Base-by-base conservation (phyloP, 92 coral and sea anemone species). In the Meandrina meandrites region DNA sequence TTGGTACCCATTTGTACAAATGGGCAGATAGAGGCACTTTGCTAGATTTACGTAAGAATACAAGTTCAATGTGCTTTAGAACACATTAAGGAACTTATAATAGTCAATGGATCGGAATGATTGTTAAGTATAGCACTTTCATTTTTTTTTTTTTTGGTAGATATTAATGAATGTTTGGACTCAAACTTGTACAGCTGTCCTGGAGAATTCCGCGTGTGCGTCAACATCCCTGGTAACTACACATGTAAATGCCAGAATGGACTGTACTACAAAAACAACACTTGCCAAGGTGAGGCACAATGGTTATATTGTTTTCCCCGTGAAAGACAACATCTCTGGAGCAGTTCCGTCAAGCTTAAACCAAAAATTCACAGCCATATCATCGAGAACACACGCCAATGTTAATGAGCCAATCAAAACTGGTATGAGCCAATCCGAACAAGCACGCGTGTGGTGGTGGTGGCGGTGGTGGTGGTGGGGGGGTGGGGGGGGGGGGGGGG, bases 111-210 rank as follows among this genome's bases (percentile, higher is more conserved):
- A 62, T 1, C n/a, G n/a, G n/a, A n/a, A n/a, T 24, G 12, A 62
- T 24, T 30, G 30, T 66, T 66, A 27, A 54, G 60, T 54, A 54
- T 15, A 54, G 12, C 24, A 10, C 34, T 14, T 71, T 36, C 56
- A 37, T 0, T 37, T 19, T 76, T 76, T 24, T n/a, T 35, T 22
- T 70, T 67, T n/a, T n/a, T n/a, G n/a, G 21, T 24, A 79, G 84
- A 79, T 51, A 86, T 86, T 30, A 31, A 85, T 64, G 88, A 85
- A 78, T 85, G 88, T 67, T 31, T 76, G 48, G 56, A 85, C 50
- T 17, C 76, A 77, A 54, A 10, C 5, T 60, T 76, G 48, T 62
- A 58, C 76, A 76, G 74, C 66, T 85, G 88, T 30, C 76, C 88
- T 28, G 88, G 87, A 2, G 8, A 11, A 12, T 85, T 54, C 76